Evolutionary conservation across 2,113 vertebrate genomes (phyloP), one percentile per base, ranked within the genome.

Genomic region (Caranx ignobilis): DNA sequence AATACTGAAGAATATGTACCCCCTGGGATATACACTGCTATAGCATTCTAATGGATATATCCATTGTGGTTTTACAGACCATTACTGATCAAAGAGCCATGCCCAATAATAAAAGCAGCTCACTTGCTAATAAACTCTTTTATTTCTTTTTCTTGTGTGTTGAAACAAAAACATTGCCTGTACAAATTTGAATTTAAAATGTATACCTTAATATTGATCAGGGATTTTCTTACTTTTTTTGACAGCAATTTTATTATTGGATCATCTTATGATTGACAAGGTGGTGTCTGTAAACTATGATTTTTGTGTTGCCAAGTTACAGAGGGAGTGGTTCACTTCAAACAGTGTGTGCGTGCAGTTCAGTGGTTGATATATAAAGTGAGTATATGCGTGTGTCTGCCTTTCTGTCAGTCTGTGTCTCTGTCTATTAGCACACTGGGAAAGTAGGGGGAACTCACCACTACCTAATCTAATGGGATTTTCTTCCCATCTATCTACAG

Each of bases 11-110:
- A 89, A 87, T 88, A 94, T 86, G 80, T 77, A 79, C 31, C 89
- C 87, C 75, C 31, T 80, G 87, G 90, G 89, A 87, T 87, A 65
- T 52, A 56, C 73, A 56, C 73, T 88, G 80, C 84, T 82, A 69
- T 88, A 92, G 79, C 84, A 84, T 91, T 90, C 82, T 93, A 92
- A 91, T 93, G 88, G 88, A 82, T 85, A 52, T 80, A 83, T 86
- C 88, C 89, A 90, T 89, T 94, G 89, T 90, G 91, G 91, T 91
- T 92, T 92, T 75, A 82, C 79, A 83, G 77, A 73, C 83, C 76
- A 82, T 90, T 90, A 93, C 92, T 88, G 92, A 93, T 93, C 90
- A 84, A 85, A 89, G 87, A 74, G 87, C 68, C 85, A 84, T 84
- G 71, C 39, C 79, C 84, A 90, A 82, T 86, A 82, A 81, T 76